Conservation (phyloP, 2,888 invertebrate genomes). For the Ophion slaviceki region DNA sequence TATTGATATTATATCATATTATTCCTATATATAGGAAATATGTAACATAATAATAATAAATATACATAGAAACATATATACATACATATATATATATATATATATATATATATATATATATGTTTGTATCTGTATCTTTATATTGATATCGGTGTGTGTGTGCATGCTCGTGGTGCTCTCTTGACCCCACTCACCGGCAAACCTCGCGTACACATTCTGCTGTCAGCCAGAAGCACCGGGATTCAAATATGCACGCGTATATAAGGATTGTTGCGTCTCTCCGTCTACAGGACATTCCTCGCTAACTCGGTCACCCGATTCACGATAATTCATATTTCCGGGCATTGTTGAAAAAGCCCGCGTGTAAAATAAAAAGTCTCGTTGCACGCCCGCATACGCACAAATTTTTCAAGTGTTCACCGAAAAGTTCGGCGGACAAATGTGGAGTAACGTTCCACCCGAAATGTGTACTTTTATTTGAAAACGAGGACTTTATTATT, state of each 20-base stretch:
- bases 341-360: not conserved
- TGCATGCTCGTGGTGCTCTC: slow-evolving; percentile 31
- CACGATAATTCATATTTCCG: slow-evolving; percentile 3
- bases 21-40: too few relatives aligned
- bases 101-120: too few relatives aligned
- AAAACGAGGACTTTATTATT: too few relatives aligned
- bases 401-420: not conserved
- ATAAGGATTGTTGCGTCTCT: slow-evolving; percentile 5
- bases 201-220: slow-evolving; percentile 79
- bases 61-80: too few relatives aligned
- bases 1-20: too few relatives aligned
- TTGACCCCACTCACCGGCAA: slow-evolving; percentile 75
- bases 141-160: too few relatives aligned
- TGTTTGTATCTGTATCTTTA: too few relatives aligned
- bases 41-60: too few relatives aligned
- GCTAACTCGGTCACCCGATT: slow-evolving; percentile 8
- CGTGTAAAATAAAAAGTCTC: not conserved
- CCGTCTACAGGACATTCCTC: slow-evolving; percentile 10
- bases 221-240: slow-evolving; percentile 70
- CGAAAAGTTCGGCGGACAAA: too few relatives aligned
- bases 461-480: too few relatives aligned
- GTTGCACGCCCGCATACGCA: not conserved
- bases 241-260: slow-evolving; percentile 29
- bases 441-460: too few relatives aligned
- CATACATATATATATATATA: too few relatives aligned